phyloP scores from a whole-genome alignment of 2,113 vertebrate genomes.

The Zapornia atra region DNA sequence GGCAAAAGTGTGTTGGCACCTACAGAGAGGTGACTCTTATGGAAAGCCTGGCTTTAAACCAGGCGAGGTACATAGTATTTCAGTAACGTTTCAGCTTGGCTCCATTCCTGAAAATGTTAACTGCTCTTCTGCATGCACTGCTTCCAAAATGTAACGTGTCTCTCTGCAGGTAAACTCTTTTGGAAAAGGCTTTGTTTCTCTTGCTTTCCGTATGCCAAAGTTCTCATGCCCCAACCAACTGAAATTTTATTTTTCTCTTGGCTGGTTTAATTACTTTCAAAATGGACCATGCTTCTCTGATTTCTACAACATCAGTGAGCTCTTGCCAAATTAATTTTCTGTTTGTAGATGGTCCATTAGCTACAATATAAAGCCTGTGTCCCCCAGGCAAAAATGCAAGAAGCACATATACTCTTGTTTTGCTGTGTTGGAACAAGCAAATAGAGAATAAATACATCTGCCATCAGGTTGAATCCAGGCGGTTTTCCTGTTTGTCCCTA shows the following conservation, averaged over 20 bases:
- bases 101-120: background rate
- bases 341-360: conserved; percentile 64
- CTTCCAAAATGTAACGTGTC: background rate
- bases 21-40: background rate
- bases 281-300: conserved; percentile 36
- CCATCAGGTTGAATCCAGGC: conserved; percentile 12
- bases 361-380: conserved; percentile 29
- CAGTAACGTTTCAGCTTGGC: background rate
- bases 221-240: background rate
- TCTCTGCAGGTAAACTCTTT: background rate
- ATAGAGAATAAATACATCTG: conserved; percentile 36
- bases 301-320: conserved; percentile 32
- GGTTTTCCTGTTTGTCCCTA: conserved; percentile 34
- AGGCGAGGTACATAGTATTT: background rate
- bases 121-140: background rate
- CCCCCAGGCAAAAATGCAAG: conserved; percentile 45
- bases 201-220: background rate
- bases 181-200: background rate
- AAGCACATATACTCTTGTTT: conserved; percentile 1
- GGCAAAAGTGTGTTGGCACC: background rate
- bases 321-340: conserved; percentile 73
- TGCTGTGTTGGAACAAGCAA: conserved; percentile 27
- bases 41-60: background rate
- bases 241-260: conserved; percentile 41
- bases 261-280: conserved; percentile 55